Conservation (phyloP, 2,113 vertebrate genomes). For the Sander vitreus region DNA sequence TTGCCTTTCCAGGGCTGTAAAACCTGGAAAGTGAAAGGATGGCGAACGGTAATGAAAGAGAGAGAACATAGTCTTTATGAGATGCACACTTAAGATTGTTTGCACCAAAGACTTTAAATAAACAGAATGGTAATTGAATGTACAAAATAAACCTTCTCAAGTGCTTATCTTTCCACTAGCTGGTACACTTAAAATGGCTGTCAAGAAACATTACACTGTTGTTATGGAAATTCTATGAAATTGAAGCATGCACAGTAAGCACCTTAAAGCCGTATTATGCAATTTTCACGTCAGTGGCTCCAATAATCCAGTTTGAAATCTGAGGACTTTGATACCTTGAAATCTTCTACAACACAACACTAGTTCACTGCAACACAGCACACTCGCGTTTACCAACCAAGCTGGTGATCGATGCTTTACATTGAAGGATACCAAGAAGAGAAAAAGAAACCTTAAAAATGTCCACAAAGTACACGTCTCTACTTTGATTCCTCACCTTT, state of each 20-base stretch:
- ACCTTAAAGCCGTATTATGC: conserved; percentile 23
- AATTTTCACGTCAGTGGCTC: neutral
- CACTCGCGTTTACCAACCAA: neutral
- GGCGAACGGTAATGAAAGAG: conserved; percentile 43
- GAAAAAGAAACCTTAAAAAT: neutral
- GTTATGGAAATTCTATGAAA: conserved; percentile 54
- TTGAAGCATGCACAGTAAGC: conserved; percentile 19
- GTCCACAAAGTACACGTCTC: neutral
- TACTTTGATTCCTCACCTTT: too few species aligned
- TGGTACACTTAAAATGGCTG: conserved; percentile 21
- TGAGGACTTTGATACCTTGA: conserved; percentile 8
- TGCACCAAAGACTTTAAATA: conserved; percentile 28
- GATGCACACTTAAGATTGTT: conserved; percentile 45
- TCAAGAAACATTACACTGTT: conserved; percentile 45
- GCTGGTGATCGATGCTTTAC: neutral
- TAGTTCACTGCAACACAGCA: neutral
- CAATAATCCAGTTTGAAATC: conserved; percentile 27
- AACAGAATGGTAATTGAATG: conserved; percentile 29
- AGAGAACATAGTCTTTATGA: conserved; percentile 35
- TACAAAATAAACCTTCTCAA: conserved; percentile 38
- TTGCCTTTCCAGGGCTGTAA: conserved; percentile 78
- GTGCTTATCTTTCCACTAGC: conserved; percentile 19
- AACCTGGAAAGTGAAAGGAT: conserved; percentile 66
- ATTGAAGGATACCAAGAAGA: neutral
- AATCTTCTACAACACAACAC: neutral